Base-by-base conservation (phyloP, 2,113 vertebrate genomes). In the Burhinus oedicnemus region DNA sequence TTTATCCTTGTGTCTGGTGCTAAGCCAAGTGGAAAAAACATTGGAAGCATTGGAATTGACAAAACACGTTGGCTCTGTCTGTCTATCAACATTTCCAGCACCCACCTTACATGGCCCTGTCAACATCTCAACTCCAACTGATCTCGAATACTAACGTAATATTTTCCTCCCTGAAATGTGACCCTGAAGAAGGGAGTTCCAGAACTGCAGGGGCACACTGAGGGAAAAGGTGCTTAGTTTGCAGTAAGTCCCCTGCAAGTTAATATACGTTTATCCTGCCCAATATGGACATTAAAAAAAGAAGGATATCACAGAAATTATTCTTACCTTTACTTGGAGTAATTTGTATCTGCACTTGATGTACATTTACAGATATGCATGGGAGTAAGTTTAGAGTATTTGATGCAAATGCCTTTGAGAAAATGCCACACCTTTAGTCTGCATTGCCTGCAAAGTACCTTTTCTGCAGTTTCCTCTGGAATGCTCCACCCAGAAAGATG, bases 21-120 rank as follows among this genome's bases (percentile, higher is more conserved):
- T 62, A 92, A 85, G 66, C 69, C 64, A 87, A 93, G 83, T 62
- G 86, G 81, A 95, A 96, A 95, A 96, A 89, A 36, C 40, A 78
- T 0, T 86, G 70, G 82, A 86, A 89, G 34, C 25, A 83, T 44
- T 44, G 40, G 76, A 91, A 87, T 23, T 89, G 87, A 88, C 79
- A 90, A 94, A 93, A 89, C 47, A 82, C 21, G 45, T 74, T 95
- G 89, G 69, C 47, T 96, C 70, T 83, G 81, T 32, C 51, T 85
- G 90, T 71, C 96, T 93, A 36, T 89, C 85, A 87, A 3, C 71
- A 78, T 64, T 77, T 91, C 71, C 82, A 65, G 47, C 8, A 25
- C 30, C 58, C 52, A 94, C 64, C 72, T 93, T 54, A 40, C 64
- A 27, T 3, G 7, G 80, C 77, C 32, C 76, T 81, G 80, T 90